These are phyloP conservation scores for Lepus timidus DNA, from an alignment of 2,113 vertebrate genomes.

Conservation along the genomic window DNA sequence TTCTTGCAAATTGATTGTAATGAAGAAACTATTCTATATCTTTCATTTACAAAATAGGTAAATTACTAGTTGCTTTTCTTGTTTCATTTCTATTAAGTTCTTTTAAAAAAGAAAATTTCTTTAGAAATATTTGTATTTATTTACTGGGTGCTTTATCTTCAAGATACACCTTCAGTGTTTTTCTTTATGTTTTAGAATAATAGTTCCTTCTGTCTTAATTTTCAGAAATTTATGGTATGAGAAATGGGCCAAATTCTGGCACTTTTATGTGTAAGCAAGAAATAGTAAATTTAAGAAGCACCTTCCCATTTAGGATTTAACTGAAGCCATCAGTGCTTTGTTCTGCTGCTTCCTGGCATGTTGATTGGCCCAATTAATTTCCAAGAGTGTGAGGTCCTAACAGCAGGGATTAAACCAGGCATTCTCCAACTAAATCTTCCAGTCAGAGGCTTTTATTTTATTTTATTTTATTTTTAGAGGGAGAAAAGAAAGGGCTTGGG, in stretches of 20 bases:
- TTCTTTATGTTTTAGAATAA: not conserved
- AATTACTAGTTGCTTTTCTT: not conserved
- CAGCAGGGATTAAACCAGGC: slow-evolving; percentile 60
- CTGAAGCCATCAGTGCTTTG: slow-evolving; percentile 35
- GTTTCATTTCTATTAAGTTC: not conserved
- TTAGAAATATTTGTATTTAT: slow-evolving; percentile 22
- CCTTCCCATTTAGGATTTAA: slow-evolving; percentile 35
- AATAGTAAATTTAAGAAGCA: not conserved
- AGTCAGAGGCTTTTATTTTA: slow-evolving; percentile 68
- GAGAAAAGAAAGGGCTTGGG: slow-evolving; percentile 67
- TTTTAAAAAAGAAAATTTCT: slow-evolving; percentile 34
- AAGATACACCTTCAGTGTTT: not conserved
- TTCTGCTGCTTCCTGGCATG: slow-evolving; percentile 40
- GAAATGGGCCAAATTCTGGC: not conserved
- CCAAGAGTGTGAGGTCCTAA: slow-evolving; percentile 69
- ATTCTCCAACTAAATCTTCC: slow-evolving; percentile 67
- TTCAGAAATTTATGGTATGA: slow-evolving; percentile 6
- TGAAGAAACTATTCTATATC: not conserved
- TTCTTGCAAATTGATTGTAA: slow-evolving; percentile 30
- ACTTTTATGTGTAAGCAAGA: slow-evolving; percentile 24
- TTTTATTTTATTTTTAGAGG: slow-evolving; percentile 9
- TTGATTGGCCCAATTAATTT: slow-evolving; percentile 75
- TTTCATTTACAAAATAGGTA: slow-evolving; percentile 40
- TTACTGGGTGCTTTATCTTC: not conserved
- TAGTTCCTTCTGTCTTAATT: not conserved